Conservation (phyloP, 2,888 invertebrate species). For the Odontomyia ornata region DNA sequence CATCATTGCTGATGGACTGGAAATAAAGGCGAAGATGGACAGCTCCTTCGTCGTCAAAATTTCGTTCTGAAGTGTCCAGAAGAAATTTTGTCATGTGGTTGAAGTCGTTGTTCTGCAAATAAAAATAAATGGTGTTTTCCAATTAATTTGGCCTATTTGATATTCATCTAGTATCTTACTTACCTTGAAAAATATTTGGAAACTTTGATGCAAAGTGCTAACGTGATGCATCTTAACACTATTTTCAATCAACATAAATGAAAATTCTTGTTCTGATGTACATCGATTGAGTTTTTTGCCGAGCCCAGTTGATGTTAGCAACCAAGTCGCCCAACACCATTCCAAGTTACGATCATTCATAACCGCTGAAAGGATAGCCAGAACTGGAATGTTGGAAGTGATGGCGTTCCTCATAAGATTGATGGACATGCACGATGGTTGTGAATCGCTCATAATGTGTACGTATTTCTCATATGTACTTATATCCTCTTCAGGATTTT, state of each 20-base stretch:
- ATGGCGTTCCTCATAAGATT: constrained; percentile 58
- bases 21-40: constrained; percentile 61
- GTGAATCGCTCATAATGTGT: constrained; percentile 55
- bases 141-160: not conserved
- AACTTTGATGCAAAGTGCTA: constrained; percentile 71
- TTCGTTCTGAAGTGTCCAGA: constrained; percentile 65
- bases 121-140: too few relatives aligned
- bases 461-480: constrained; percentile 53
- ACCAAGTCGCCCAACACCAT: constrained; percentile 62
- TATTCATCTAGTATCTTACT: constrained; percentile 55
- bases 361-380: constrained; percentile 60
- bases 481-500: constrained; percentile 53
- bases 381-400: constrained; percentile 57
- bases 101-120: constrained; percentile 72
- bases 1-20: constrained; percentile 59
- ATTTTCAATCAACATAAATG: constrained; percentile 57
- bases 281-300: constrained; percentile 49
- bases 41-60: constrained; percentile 65
- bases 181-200: constrained; percentile 76
- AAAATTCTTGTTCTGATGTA: constrained; percentile 53
- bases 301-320: constrained; percentile 57
- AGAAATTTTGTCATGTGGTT: constrained; percentile 70
- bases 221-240: constrained; percentile 68
- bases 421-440: constrained; percentile 55
- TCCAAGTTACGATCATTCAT: constrained; percentile 55